These are phyloP conservation scores for Thera britannica DNA, from an alignment of 2,888 invertebrate species.

Conservation along the genomic window DNA sequence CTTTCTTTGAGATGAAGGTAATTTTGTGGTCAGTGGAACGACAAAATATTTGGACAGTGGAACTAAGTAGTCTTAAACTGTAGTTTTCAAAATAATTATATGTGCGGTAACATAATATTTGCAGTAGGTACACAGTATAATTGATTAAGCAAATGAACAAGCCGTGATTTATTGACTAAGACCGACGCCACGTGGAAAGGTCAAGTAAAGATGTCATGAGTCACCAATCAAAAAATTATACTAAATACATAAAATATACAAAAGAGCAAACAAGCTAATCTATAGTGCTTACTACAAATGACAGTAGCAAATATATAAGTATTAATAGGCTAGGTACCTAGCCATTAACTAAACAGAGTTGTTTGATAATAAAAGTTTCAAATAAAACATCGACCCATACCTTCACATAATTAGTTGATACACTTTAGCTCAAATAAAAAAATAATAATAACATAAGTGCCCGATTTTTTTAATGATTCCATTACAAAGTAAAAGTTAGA, in stretches of 20 bases:
- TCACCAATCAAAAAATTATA: too few species aligned
- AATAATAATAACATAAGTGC: conserved; percentile 54
- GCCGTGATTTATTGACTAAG: too few species aligned
- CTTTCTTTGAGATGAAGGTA: conserved; percentile 69
- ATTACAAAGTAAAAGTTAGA: conserved; percentile 73
- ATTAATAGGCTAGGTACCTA: too few species aligned
- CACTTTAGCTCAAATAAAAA: conserved; percentile 42
- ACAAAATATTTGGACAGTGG: conserved; percentile 44
- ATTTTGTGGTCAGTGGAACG: conserved; percentile 55
- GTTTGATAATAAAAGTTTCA: too few species aligned
- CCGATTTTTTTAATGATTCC: conserved; percentile 55
- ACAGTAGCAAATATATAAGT: too few species aligned
- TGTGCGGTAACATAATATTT: conserved; percentile 21
- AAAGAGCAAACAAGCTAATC: too few species aligned
- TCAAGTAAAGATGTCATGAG: too few species aligned
- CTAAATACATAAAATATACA: too few species aligned
- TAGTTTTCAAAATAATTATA: conserved; percentile 1
- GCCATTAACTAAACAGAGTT: too few species aligned
- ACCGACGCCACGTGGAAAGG: too few species aligned
- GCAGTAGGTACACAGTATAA: neutral
- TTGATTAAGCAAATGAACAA: too few species aligned
- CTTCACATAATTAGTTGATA: conserved; percentile 45
- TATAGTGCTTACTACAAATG: too few species aligned
- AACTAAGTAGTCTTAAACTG: conserved; percentile 11
- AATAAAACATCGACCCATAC: neutral